Percentiles rank a stretch among this genome's conserved stretches.
Evolutionary conservation across 37 sponge, comb jelly and placozoan genomes (phyloP).

Genomic region (Ianthella basta): DNA sequence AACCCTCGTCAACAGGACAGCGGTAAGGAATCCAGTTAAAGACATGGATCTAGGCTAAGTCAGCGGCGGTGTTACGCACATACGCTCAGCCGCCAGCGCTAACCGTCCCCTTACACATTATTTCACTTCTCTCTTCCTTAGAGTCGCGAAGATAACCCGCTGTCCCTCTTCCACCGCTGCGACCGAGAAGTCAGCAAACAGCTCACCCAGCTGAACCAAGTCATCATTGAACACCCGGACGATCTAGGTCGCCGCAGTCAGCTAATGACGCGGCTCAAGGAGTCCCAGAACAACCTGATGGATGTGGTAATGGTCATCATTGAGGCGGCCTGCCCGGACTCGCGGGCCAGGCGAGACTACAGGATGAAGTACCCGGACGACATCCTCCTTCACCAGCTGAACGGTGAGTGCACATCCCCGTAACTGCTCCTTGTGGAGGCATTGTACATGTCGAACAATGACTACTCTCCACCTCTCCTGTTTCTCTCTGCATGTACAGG

Average conservation of each 20-base stretch:
- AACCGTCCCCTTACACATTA: no score
- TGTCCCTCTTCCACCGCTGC: constrained; percentile 76
- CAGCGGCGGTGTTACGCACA: no score
- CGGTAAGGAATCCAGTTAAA: no score
- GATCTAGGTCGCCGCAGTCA: constrained; percentile 61
- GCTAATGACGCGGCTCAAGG: constrained; percentile 68
- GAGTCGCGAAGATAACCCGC: constrained; percentile 42
- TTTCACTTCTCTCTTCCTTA: no score
- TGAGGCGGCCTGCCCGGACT: constrained; percentile 50
- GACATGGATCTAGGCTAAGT: no score
- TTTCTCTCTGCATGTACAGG: constrained; percentile 36
- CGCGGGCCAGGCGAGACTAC: constrained; percentile 58
- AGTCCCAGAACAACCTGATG: constrained; percentile 83
- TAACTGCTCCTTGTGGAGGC: no score
- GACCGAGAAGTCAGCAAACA: constrained; percentile 65
- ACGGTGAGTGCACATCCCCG: constrained; percentile 48
- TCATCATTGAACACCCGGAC: constrained; percentile 55
- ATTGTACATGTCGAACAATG: not conserved
- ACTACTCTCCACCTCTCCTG: not conserved
- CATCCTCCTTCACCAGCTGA: constrained; percentile 65
- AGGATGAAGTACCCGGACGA: constrained; percentile 88
- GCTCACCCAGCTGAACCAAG: constrained; percentile 55
- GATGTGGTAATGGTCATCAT: constrained; percentile 59
- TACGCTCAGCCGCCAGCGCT: no score
- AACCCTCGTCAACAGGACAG: no score